Evolutionary conservation across 2,113 vertebrate genomes (phyloP), one percentile per base, ranked within the genome.

Genomic region (Myrmecophaga tridactyla): DNA sequence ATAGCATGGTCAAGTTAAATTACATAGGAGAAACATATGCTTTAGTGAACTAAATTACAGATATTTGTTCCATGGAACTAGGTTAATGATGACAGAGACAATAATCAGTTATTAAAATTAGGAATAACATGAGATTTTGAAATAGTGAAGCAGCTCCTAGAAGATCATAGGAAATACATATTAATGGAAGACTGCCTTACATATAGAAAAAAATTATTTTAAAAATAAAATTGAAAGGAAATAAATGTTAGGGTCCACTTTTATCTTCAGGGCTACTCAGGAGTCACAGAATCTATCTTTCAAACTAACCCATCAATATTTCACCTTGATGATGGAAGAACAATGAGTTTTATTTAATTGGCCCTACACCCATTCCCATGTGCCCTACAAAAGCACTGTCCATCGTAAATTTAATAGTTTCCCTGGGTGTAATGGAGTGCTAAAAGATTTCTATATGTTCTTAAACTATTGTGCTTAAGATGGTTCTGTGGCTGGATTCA

Each of bases 51-150:
- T 63, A 63, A 94, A 95, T 94, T 93, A 92, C 51, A 96, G 89
- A 70, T 96, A 97, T 94, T 90, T 96, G 67, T 96, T 95, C 94
- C 91, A 65, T 69, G 67, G 62, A 96, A 92, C 62, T 92, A 75
- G 86, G 89, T 88, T 83, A 96, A 86, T 84, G 69, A 81, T 60
- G 91, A 78, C 62, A 92, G 76, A 94, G 89, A 87, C 83, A 82
- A 86, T 78, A 70, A 93, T 92, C 48, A 15, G 60, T 95, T 97
- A 95, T 96, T 95, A 96, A 98, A 97, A 89, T 88, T 89, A 89
- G 69, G 76, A 88, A 88, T 89, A 86, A 94, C 62, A 70, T 80
- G 69, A 70, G 93, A 81, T 63, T 90, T 90, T 46, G 81, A 93
- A 86, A 21, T 34, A 92, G 51, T 87, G 39, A 58, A 86, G 34